A percentile compares a stretch with the other conserved stretches of the same genome.
These are phyloP conservation scores for Naja naja DNA, from an alignment of 2,113 vertebrate species.

Conservation along the genomic window DNA sequence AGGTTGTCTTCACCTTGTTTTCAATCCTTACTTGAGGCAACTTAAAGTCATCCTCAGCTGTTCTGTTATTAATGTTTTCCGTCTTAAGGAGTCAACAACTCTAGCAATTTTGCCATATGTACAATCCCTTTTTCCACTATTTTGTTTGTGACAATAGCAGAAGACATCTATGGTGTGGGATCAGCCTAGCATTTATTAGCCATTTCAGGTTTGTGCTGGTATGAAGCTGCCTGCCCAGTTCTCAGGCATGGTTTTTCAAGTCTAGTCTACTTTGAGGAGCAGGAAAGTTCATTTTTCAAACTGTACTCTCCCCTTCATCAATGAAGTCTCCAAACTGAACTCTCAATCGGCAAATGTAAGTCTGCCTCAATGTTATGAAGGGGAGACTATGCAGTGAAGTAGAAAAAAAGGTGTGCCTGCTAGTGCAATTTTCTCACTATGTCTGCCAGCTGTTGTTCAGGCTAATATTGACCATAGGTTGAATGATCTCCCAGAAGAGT, in stretches of 20 bases:
- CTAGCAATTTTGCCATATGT: neutral
- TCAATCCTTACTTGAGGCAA: neutral
- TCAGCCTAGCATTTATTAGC: neutral
- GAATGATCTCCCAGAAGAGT: neutral
- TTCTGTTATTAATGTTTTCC: neutral
- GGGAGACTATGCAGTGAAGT: neutral
- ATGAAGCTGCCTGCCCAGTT: neutral
- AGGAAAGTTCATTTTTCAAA: neutral
- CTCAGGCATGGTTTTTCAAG: neutral
- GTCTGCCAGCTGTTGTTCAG: neutral
- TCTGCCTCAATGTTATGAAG: neutral
- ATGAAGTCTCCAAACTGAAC: neutral
- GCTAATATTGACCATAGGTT: neutral
- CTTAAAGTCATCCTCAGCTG: neutral
- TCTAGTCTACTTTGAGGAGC: neutral
- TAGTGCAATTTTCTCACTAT: neutral
- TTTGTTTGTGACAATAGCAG: neutral
- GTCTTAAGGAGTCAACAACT: neutral
- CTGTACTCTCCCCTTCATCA: too few species aligned
- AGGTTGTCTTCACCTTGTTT: too few species aligned
- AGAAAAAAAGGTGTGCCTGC: neutral
- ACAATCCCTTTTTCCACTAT: neutral
- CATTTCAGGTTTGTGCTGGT: neutral
- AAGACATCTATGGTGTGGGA: neutral
- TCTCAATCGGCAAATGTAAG: neutral